These are phyloP conservation scores for Pionites leucogaster DNA, from an alignment of 2,113 vertebrate species.

Conservation along the genomic window DNA sequence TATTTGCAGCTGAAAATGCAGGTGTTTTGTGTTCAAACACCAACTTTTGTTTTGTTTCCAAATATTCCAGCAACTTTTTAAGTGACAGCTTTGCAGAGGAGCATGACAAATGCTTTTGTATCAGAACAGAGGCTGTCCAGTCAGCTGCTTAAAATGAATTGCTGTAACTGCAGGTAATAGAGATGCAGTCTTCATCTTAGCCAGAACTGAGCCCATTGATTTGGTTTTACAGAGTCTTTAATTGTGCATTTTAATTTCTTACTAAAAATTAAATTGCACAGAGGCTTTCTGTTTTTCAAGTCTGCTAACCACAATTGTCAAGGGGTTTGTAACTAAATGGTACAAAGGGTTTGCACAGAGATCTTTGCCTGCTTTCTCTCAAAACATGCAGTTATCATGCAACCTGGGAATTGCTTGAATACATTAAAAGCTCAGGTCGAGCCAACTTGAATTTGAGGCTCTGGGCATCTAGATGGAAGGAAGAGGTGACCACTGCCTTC, in stretches of 20 bases:
- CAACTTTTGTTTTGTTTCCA: neutral
- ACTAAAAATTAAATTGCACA: conserved; percentile 20
- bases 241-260: neutral
- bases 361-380: neutral
- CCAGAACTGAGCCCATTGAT: neutral
- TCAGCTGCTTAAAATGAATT: neutral
- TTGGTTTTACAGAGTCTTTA: neutral
- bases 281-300: neutral
- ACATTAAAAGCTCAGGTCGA: neutral
- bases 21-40: conserved; percentile 18
- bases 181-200: neutral
- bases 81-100: conserved; percentile 17
- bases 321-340: neutral
- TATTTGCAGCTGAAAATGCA: conserved; percentile 26
- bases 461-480: rapidly evolving
- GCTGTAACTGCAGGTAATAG: neutral
- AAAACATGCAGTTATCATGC: neutral
- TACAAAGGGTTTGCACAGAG: neutral
- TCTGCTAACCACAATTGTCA: neutral
- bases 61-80: conserved; percentile 26
- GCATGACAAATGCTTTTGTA: neutral
- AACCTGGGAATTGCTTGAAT: neutral
- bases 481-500: neutral
- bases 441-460: neutral
- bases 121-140: neutral